Evolutionary conservation across 2,888 invertebrate genomes (phyloP).

Genomic region (Mycalesis mineus): DNA sequence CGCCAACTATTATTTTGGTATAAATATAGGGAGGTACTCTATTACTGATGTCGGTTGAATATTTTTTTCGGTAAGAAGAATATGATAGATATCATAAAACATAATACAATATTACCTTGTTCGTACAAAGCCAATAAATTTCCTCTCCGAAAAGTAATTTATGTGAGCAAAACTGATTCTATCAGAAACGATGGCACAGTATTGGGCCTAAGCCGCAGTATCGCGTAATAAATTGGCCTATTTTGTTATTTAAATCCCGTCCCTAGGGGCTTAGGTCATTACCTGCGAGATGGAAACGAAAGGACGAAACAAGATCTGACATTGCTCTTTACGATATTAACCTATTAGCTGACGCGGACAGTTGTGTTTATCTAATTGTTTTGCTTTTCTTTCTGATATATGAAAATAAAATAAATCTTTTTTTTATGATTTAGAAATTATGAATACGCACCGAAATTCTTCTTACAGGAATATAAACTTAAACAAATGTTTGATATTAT

Average conservation of each 20-base stretch:
- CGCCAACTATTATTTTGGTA: too few species aligned
- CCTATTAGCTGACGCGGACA: background rate
- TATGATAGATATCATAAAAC: background rate
- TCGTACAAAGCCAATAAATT: slow-evolving; percentile 1
- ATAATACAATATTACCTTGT: background rate
- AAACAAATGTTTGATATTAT: too few species aligned
- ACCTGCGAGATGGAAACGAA: background rate
- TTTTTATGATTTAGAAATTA: too few species aligned
- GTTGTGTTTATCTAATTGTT: background rate
- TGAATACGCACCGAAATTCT: too few species aligned
- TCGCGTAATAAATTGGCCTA: slow-evolving; percentile 29
- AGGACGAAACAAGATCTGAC: slow-evolving; percentile 3
- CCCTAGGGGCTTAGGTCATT: slow-evolving; percentile 15
- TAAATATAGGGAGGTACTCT: too few species aligned
- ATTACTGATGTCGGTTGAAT: too few species aligned
- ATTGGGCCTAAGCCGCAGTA: slow-evolving; percentile 29
- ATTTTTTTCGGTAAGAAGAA: background rate
- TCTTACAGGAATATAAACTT: too few species aligned
- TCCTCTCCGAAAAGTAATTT: background rate
- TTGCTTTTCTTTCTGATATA: too few species aligned
- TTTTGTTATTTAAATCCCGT: slow-evolving; percentile 33
- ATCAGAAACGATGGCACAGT: slow-evolving; percentile 10
- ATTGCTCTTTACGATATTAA: background rate
- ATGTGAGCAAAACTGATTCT: slow-evolving; percentile 6
- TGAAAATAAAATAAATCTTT: too few species aligned